A percentile compares a stretch with the other conserved stretches of the same genome.
Evolutionary conservation across 2,888 invertebrate genomes (phyloP).

Genomic region (Atethmia centrago): DNA sequence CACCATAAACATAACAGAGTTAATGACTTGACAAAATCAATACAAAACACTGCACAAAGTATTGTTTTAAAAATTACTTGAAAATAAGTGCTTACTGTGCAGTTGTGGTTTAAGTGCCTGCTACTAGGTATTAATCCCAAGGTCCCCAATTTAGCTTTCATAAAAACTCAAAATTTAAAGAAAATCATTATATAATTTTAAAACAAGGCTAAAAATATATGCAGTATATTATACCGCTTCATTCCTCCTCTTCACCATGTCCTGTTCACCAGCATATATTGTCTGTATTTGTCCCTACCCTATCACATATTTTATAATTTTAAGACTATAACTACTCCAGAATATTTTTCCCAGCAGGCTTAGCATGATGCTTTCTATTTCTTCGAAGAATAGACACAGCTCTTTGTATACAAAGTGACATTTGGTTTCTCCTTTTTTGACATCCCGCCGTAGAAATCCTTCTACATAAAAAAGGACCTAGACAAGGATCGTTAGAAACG

Average conservation of each 20-base stretch:
- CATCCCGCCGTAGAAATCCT: too few species aligned
- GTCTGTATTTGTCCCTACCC: not conserved
- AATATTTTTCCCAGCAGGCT: not conserved
- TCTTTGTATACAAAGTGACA: too few species aligned
- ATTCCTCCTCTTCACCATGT: not conserved
- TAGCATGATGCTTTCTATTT: too few species aligned
- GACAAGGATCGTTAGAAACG: too few species aligned
- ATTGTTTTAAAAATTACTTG: constrained; percentile 3
- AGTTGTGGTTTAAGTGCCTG: not conserved
- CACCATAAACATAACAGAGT: constrained; percentile 21
- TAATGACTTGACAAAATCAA: constrained; percentile 10
- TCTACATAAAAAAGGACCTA: too few species aligned
- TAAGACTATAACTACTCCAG: not conserved
- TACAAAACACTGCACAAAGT: not conserved
- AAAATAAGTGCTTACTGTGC: constrained; percentile 4
- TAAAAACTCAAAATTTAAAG: constrained; percentile 4
- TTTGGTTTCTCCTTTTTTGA: too few species aligned
- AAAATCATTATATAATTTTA: not conserved
- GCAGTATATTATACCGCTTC: not conserved
- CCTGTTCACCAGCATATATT: not conserved
- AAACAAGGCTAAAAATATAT: not conserved
- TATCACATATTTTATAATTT: not conserved
- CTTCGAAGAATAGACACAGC: too few species aligned
- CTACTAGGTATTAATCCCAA: constrained; percentile 8
- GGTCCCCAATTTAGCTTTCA: not conserved